phyloP scores from a whole-genome alignment of 64 coral and sea anemone species.

The Porites lutea region DNA sequence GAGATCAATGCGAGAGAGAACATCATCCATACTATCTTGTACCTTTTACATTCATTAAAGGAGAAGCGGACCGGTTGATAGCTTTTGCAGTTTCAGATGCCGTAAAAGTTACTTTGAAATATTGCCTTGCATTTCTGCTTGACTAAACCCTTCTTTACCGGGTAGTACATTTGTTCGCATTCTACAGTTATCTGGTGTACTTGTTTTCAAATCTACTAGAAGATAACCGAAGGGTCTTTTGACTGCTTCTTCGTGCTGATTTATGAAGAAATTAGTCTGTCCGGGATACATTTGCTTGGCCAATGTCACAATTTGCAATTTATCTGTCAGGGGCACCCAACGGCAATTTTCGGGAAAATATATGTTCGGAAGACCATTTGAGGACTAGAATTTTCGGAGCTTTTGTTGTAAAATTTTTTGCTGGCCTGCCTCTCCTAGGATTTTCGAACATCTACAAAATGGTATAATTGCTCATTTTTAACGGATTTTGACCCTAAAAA shows the following conservation, averaged over 20 bases:
- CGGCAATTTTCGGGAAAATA: no score
- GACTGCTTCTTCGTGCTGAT: slow-evolving; percentile 50
- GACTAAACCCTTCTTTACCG: slow-evolving; percentile 13
- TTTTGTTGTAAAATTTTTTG: no score
- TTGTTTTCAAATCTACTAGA: slow-evolving; percentile 38
- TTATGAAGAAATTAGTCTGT: slow-evolving; percentile 26
- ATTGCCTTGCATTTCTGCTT: not conserved
- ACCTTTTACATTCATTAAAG: not conserved
- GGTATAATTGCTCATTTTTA: no score
- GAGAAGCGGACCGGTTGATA: not conserved
- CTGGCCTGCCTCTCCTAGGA: no score
- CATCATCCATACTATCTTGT: not conserved
- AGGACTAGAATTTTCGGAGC: no score
- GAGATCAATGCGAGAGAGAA: not conserved
- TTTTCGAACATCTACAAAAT: no score
- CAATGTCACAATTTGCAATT: slow-evolving; percentile 31
- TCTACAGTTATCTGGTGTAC: slow-evolving; percentile 56
- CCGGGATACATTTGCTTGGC: slow-evolving; percentile 59
- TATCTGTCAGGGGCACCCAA: slow-evolving; percentile 31
- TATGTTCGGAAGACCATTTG: no score
- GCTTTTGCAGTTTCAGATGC: not conserved
- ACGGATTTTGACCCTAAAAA: no score
- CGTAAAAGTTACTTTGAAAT: not conserved
- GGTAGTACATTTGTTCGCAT: slow-evolving; percentile 44
- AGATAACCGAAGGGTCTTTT: slow-evolving; percentile 45